These are phyloP conservation scores for Ariolimax columbianus DNA, from an alignment of 2,888 invertebrate genomes.

Conservation along the genomic window DNA sequence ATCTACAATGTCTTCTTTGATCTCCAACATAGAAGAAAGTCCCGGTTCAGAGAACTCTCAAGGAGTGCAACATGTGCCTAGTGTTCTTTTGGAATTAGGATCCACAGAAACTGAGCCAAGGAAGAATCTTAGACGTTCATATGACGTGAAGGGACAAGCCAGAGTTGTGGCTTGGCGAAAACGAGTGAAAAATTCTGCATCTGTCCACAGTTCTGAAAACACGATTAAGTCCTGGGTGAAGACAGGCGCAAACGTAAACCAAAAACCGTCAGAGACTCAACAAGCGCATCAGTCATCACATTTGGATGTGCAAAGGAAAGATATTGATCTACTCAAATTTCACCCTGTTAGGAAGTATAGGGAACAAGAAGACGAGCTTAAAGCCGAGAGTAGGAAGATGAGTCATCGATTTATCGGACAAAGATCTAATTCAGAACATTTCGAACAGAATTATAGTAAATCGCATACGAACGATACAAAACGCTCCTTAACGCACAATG, in stretches of 20 bases:
- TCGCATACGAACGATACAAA: neutral
- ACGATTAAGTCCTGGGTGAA: neutral
- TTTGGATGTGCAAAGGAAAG: neutral
- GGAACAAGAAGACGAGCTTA: neutral
- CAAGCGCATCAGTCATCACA: neutral
- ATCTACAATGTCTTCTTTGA: neutral
- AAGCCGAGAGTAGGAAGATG: too few species aligned
- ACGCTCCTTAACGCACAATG: neutral
- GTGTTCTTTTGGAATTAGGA: neutral
- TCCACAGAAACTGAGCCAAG: neutral
- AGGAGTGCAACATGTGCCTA: neutral
- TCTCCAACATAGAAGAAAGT: neutral
- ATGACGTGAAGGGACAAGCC: neutral
- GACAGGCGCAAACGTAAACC: neutral
- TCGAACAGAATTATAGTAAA: neutral
- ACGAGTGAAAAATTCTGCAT: neutral
- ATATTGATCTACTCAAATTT: neutral
- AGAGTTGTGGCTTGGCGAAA: neutral
- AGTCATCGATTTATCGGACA: neutral
- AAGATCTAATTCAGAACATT: too few species aligned
- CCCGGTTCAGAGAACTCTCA: neutral
- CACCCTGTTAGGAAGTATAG: too few species aligned
- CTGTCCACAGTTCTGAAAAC: neutral
- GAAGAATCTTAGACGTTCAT: neutral
- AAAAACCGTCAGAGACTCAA: neutral